A percentile compares a stretch with the other conserved stretches of the same genome.
These are phyloP conservation scores for Episyrphus balteatus DNA, from an alignment of 1,140 invertebrate species.

Conservation along the genomic window DNA sequence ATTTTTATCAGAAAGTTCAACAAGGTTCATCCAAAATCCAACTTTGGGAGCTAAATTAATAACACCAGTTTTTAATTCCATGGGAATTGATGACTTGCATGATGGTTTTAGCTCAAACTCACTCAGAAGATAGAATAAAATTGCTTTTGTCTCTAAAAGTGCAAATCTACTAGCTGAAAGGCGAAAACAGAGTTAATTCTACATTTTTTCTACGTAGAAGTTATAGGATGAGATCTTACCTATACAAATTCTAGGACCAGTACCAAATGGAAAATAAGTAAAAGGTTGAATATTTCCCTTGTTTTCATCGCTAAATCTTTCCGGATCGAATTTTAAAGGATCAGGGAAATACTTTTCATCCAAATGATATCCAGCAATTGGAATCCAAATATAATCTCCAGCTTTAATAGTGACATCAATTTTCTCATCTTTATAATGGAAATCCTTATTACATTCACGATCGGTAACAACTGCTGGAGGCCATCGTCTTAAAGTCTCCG, in stretches of 20 bases:
- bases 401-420: slow-evolving; percentile 16
- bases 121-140: slow-evolving; percentile 31
- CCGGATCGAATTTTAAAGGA: slow-evolving; percentile 41
- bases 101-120: slow-evolving; percentile 6
- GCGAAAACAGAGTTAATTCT: no score
- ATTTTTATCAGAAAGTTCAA: no score
- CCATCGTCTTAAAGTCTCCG: slow-evolving; percentile 42
- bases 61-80: background rate
- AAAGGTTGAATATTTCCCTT: slow-evolving; percentile 18
- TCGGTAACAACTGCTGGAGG: slow-evolving; percentile 37
- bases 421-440: background rate
- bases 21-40: slow-evolving; percentile 5
- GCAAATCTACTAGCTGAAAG: slow-evolving; percentile 40
- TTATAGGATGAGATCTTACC: no score
- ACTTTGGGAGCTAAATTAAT: background rate
- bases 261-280: slow-evolving; percentile 29
- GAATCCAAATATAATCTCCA: slow-evolving; percentile 22
- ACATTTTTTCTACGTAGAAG: no score
- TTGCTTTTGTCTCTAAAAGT: slow-evolving; percentile 43
- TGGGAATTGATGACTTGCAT: slow-evolving; percentile 6
- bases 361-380: slow-evolving; percentile 28
- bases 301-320: slow-evolving; percentile 39
- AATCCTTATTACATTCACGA: slow-evolving; percentile 28
- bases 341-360: slow-evolving; percentile 42
- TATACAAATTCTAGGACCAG: slow-evolving; percentile 36